A percentile compares a stretch with the other conserved stretches of the same genome.
Evolutionary conservation across 2,113 vertebrate genomes (phyloP).

Genomic region (Ammodytes marinus): DNA sequence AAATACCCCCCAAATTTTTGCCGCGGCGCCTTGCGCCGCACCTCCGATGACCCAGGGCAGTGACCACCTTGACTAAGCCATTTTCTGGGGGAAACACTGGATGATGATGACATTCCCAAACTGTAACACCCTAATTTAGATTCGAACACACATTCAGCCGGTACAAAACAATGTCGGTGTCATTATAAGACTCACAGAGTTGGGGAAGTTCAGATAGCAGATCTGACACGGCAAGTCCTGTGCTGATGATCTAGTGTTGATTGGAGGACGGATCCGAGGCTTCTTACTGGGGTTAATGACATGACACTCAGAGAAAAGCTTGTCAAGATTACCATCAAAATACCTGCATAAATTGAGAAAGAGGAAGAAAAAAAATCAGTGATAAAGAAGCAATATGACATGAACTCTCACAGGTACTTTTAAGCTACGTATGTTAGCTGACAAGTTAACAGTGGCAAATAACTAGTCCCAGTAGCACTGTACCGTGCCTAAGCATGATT

Average conservation of each 20-base stretch:
- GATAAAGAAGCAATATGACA: background rate
- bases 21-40: too few relatives aligned
- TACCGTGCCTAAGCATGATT: too few relatives aligned
- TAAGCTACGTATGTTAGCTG: background rate
- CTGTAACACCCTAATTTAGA: background rate
- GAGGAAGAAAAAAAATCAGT: background rate
- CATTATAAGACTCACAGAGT: conserved; percentile 90
- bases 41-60: too few relatives aligned
- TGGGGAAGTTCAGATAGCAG: conserved; percentile 99
- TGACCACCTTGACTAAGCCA: too few relatives aligned
- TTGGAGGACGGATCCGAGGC: conserved; percentile 95
- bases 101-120: background rate
- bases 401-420: background rate
- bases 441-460: background rate
- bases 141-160: background rate
- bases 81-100: too few relatives aligned
- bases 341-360: conserved; percentile 87
- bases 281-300: conserved; percentile 99
- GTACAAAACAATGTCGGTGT: background rate
- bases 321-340: conserved; percentile 99
- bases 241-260: conserved; percentile 98
- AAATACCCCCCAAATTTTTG: too few relatives aligned
- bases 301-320: conserved; percentile 99
- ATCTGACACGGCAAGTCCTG: conserved; percentile 99
- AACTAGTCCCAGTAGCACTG: background rate